Evolutionary conservation across 2,797 vertebrate species (phyloP), one percentile per base, ranked within the genome.

Genomic region (Phyllotis vaccarum): DNA sequence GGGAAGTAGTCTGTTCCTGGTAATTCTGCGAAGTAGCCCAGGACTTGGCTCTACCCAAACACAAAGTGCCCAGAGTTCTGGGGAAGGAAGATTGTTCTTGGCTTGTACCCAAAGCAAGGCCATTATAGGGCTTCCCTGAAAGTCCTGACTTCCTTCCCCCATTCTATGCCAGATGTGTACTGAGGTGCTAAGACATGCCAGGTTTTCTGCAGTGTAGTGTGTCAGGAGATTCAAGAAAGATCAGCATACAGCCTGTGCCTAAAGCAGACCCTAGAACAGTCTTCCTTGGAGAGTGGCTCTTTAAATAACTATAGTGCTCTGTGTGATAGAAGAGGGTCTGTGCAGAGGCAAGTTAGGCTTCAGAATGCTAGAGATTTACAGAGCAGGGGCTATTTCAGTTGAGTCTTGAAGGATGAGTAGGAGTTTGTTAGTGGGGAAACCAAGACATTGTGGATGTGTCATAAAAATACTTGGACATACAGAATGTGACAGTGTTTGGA

Each of bases 121-220:
- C 0, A 78, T 90, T 52, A 64, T 6, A 54, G 90, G 81, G 90
- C 94, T 96, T 97, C 92, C 90, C 95, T 0, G 13, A 95, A 96
- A 70, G 79, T 74, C 78, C 66, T 5, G 31, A 29, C 34, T n/a
- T 95, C 81, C 78, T 96, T 91, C 91, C 83, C 27, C 79, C 76
- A 31, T 37, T 76, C 75, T 91, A 78, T 91, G 66, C 85, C 96
- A 96, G 93, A 49, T 88, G 52, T 64, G 82, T 70, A 14, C 13
- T 37, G 40, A 96, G 37, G 54, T 54, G 49, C 43, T 34, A 43
- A 66, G n/a, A 64, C 10, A 19, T 46, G 43, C 89, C 72, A 79
- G 43, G 62, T 76, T 92, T 81, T 58, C 62, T 89, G 58, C 1
- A 31, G 16, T 66, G 24, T 21, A 31, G 16, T 66, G 24, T 21